A percentile compares a stretch with the other conserved stretches of the same genome.
Evolutionary conservation across 1,140 invertebrate genomes (phyloP).

Genomic region (Sinonovacula constricta): DNA sequence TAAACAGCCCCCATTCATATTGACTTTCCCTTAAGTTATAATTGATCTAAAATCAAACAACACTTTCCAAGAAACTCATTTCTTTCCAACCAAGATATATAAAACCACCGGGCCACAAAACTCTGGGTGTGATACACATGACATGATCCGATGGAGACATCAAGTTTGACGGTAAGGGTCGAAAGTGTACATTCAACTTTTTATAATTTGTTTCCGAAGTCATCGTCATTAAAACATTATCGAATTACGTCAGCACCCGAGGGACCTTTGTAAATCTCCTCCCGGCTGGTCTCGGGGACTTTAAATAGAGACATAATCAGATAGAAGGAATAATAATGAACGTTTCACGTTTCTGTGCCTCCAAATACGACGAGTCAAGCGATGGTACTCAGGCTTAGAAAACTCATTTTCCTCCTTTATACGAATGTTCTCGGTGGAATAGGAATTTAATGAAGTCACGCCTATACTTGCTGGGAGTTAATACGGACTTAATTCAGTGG

Average conservation of each 20-base stretch:
- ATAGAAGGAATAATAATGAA: slow-evolving; percentile 47
- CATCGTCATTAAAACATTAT: slow-evolving; percentile 34
- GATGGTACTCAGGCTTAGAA: slow-evolving; percentile 14
- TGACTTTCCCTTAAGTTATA: no score
- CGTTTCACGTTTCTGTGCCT: slow-evolving; percentile 45
- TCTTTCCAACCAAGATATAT: no score
- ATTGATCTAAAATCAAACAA: no score
- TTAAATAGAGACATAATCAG: slow-evolving; percentile 36
- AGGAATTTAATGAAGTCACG: slow-evolving; percentile 53
- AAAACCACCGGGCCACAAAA: no score
- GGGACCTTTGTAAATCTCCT: no score
- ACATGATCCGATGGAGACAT: no score
- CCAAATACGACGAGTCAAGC: slow-evolving; percentile 30
- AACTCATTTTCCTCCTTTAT: slow-evolving; percentile 50
- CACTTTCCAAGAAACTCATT: no score
- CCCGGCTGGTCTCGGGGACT: no score
- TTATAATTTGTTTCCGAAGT: slow-evolving; percentile 6
- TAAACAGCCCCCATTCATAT: no score
- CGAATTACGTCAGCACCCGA: slow-evolving; percentile 31
- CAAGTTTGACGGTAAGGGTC: no score
- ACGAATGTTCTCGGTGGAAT: slow-evolving; percentile 24
- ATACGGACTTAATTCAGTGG: slow-evolving; percentile 18
- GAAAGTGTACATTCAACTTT: not conserved
- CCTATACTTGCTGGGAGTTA: slow-evolving; percentile 16
- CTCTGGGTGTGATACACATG: no score